Conservation (phyloP, 2,797 vertebrate species). For the Carapus acus region DNA sequence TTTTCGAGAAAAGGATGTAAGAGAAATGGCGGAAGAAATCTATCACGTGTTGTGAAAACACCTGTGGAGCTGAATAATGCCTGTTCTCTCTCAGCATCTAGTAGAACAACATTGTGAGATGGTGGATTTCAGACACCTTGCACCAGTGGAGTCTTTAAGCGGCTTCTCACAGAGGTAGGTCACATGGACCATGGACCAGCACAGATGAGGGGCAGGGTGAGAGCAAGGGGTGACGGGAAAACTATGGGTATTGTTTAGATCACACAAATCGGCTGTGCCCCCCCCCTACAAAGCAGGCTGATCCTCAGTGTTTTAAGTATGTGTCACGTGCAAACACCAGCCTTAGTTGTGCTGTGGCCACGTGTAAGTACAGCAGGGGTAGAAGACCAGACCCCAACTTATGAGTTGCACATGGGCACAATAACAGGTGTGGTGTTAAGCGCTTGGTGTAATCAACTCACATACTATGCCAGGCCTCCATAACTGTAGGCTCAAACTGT, state of each 20-base stretch:
- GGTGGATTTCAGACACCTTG: constrained; percentile 54
- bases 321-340: constrained; percentile 53
- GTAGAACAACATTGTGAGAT: constrained; percentile 43
- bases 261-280: constrained; percentile 62
- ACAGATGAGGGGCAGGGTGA: constrained; percentile 15
- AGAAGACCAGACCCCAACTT: background rate
- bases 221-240: constrained; percentile 28
- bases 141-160: constrained; percentile 58
- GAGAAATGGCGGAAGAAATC: background rate
- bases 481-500: too few species aligned
- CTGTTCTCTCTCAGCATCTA: constrained; percentile 33
- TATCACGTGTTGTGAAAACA: constrained; percentile 1
- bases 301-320: constrained; percentile 53
- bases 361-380: constrained; percentile 17
- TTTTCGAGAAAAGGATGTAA: constrained; percentile 3
- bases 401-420: background rate
- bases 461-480: too few species aligned
- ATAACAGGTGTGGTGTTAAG: constrained; percentile 3
- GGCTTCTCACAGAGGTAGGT: constrained; percentile 46
- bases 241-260: constrained; percentile 65
- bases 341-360: constrained; percentile 35
- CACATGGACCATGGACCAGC: constrained; percentile 57
- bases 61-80: constrained; percentile 24
- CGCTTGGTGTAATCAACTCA: too few species aligned
- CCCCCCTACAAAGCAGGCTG: constrained; percentile 48